Evolutionary conservation across 23 tunicate genomes (phyloP), one percentile per base, ranked within the genome.

Genomic region (Ciona savignyi): DNA sequence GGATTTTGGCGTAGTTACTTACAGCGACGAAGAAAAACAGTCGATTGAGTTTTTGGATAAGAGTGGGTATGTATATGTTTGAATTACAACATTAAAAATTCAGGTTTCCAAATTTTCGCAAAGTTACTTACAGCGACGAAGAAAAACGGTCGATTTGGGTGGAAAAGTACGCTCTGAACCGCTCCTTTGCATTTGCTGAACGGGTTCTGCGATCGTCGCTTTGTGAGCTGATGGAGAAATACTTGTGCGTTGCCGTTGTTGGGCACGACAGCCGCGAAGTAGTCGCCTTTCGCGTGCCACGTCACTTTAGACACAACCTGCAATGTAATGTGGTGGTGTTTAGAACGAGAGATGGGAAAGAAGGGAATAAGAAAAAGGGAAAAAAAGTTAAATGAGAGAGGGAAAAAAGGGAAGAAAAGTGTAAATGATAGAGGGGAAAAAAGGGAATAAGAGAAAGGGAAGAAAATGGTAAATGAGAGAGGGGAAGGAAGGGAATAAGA

Each of bases 251-350:
- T 73, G 0, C 80, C 98, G 33, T 85, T 92, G 9, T 77, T 80
- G 28, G 90, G 90, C 30, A 80, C 32, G 20, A 69, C 71, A 6
- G 83, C 22, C 19, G 98, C 98, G 60, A 92, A 86, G 51, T 92
- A 92, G 68, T 92, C 98, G 29, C 98, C 93, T 67, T 85, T 85
- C 21, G 78, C 71, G 62, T 92, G 98, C 98, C 98, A 92, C 0
- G 80, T 25, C 27, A 85, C 87, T 63, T 87, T 81, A 1, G 77
- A 78, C 34, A 87, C 83, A 49, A 78, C 81, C 81, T 77, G n/a
- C n/a, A n/a, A n/a, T n/a, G n/a, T n/a, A n/a, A n/a, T n/a, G n/a
- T n/a, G n/a, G n/a, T n/a, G n/a, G n/a, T n/a, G n/a, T n/a, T n/a
- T n/a, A n/a, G n/a, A n/a, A n/a, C n/a, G n/a, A n/a, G n/a, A n/a